Conservation (phyloP, 2,797 vertebrate species). For the Hephaestus fuliginosus region DNA sequence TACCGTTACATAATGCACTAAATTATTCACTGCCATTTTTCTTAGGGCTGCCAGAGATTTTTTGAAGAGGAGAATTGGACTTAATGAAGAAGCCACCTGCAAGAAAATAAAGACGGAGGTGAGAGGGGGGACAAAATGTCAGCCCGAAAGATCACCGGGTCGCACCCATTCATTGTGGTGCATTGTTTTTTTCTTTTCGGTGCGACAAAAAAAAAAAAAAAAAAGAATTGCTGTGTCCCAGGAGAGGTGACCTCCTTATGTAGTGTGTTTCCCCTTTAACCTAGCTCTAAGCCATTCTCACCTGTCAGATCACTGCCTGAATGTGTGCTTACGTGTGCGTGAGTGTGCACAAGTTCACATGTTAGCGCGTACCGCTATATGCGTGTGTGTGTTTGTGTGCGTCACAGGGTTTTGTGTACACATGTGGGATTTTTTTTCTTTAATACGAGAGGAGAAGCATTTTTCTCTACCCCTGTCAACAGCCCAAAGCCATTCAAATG, state of each 20-base stretch:
- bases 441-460: slow-evolving; percentile 30
- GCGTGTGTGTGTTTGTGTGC: neutral
- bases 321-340: slow-evolving; percentile 29
- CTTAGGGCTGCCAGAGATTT: slow-evolving; percentile 3
- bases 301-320: slow-evolving; percentile 73
- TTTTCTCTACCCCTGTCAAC: slow-evolving; percentile 62
- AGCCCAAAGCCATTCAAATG: slow-evolving; percentile 64
- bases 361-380: neutral
- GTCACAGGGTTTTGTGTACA: neutral
- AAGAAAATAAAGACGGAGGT: slow-evolving; percentile 5
- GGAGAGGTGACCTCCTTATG: slow-evolving; percentile 83
- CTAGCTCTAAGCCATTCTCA: slow-evolving; percentile 77
- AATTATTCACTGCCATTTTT: slow-evolving; percentile 39
- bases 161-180: slow-evolving; percentile 25
- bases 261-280: slow-evolving; percentile 76
- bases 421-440: slow-evolving; percentile 29
- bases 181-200: slow-evolving; percentile 34
- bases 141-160: slow-evolving; percentile 24
- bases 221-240: slow-evolving; percentile 69
- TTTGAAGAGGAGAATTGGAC: slow-evolving; percentile 25
- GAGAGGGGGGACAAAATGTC: slow-evolving; percentile 7
- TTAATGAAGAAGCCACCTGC: slow-evolving; percentile 28
- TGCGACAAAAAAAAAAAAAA: slow-evolving; percentile 54
- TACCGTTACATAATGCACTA: slow-evolving; percentile 26
- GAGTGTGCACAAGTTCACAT: slow-evolving; percentile 15